These are phyloP conservation scores for Hyalella azteca DNA, from an alignment of 2,888 invertebrate genomes.

Conservation along the genomic window DNA sequence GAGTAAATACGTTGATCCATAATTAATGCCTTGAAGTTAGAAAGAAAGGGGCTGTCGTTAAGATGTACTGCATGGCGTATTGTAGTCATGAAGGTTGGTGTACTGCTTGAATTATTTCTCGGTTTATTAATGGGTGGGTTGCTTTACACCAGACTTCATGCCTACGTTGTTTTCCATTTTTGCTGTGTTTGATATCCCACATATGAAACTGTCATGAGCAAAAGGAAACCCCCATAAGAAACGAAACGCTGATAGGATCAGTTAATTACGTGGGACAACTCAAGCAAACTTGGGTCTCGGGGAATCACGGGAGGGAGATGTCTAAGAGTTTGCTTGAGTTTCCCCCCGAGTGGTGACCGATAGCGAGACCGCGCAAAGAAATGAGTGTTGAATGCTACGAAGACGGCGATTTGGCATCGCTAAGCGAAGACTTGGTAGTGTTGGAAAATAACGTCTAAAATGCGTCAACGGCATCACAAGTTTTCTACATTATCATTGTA, in stretches of 20 bases:
- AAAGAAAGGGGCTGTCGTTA: not conserved
- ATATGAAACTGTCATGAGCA: conserved; percentile 14
- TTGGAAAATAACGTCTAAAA: not conserved
- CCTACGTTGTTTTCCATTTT: conserved; percentile 25
- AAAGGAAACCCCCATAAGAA: conserved; percentile 16
- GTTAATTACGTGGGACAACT: not conserved
- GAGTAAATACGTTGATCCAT: no score
- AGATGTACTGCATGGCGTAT: not conserved
- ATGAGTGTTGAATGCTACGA: not conserved
- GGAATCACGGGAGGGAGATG: not conserved
- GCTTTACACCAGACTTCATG: conserved; percentile 2
- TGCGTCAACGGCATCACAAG: not conserved
- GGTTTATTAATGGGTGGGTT: not conserved
- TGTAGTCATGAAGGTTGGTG: not conserved
- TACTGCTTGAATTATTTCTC: not conserved
- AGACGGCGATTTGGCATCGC: not conserved
- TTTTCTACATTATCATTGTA: not conserved
- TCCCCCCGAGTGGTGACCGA: not conserved
- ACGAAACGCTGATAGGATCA: not conserved
- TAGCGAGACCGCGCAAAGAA: conserved; percentile 8
- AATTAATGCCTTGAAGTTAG: no score
- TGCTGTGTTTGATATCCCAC: conserved; percentile 35
- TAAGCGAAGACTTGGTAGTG: not conserved
- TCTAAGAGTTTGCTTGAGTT: not conserved
- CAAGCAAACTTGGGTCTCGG: not conserved